Evolutionary conservation across 2,113 vertebrate genomes (phyloP).

Genomic region (Pomatostomus ruficeps): DNA sequence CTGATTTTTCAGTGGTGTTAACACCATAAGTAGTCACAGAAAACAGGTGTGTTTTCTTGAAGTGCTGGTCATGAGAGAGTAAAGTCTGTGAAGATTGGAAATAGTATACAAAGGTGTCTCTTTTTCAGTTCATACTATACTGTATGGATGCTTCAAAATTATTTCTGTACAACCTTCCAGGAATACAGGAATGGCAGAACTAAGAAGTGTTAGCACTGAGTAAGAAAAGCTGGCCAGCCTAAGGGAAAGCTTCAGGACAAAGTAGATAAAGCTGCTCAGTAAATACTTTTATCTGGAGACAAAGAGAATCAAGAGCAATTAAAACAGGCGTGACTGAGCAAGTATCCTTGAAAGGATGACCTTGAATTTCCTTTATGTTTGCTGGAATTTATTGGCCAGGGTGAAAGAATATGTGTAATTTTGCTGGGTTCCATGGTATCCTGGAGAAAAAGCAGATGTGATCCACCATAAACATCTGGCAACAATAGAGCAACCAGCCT

Average conservation of each 20-base stretch:
- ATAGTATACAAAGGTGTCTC: neutral
- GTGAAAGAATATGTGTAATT: neutral
- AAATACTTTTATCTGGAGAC: neutral
- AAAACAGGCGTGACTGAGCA: neutral
- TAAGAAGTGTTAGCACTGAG: neutral
- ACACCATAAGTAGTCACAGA: neutral
- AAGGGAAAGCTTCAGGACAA: neutral
- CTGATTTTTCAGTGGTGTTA: neutral
- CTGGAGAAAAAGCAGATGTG: neutral
- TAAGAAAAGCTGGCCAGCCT: neutral
- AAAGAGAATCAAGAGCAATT: conserved; percentile 9
- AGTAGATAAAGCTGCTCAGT: neutral
- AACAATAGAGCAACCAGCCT: neutral
- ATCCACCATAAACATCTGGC: neutral
- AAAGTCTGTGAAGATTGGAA: neutral
- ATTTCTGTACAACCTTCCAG: neutral
- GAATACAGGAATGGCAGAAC: neutral
- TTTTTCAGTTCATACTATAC: neutral
- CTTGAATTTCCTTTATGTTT: conserved; percentile 8
- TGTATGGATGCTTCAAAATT: neutral
- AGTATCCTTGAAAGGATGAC: neutral
- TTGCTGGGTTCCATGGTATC: neutral
- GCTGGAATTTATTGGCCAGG: neutral
- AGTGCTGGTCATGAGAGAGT: neutral
- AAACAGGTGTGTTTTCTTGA: neutral